A percentile compares a stretch with the other conserved stretches of the same genome.
Evolutionary conservation across 2,888 invertebrate genomes (phyloP).

Genomic region (Tigriopus californicus): DNA sequence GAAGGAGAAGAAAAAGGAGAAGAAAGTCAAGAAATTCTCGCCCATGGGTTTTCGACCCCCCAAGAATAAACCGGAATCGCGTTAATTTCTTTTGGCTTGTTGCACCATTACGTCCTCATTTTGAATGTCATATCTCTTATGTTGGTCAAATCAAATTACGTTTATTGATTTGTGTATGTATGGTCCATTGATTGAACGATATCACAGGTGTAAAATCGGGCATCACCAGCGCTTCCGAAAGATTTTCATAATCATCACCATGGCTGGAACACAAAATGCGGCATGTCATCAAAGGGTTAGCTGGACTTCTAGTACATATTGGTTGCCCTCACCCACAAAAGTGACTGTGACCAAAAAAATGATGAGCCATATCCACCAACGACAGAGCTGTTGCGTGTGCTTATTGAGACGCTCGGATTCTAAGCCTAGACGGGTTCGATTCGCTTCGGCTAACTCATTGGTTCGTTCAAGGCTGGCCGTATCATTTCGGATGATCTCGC

Average conservation of each 20-base stretch:
- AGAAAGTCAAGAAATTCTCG: slow-evolving; percentile 27
- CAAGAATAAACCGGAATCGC: slow-evolving; percentile 77
- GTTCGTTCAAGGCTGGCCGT: slow-evolving; percentile 27
- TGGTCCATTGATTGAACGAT: no score
- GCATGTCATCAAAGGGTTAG: no score
- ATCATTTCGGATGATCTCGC: slow-evolving; percentile 32
- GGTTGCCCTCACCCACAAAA: slow-evolving; percentile 23
- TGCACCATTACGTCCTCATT: neutral
- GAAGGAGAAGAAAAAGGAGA: slow-evolving; percentile 56
- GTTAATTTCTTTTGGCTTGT: slow-evolving; percentile 36
- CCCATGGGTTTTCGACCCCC: slow-evolving; percentile 53
- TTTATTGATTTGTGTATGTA: no score
- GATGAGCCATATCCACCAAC: slow-evolving; percentile 31
- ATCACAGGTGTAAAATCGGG: no score
- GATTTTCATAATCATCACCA: no score
- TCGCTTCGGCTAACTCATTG: slow-evolving; percentile 25
- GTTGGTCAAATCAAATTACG: no score
- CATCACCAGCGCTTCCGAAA: no score
- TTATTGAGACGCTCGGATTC: slow-evolving; percentile 28
- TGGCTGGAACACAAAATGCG: no score
- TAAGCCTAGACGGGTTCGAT: slow-evolving; percentile 25
- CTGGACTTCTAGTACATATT: no score
- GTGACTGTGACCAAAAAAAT: slow-evolving; percentile 26
- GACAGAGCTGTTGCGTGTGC: slow-evolving; percentile 26
- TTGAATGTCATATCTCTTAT: neutral